Conservation (phyloP, 1,140 invertebrate genomes). For the Thalassaphorura encarpata region DNA sequence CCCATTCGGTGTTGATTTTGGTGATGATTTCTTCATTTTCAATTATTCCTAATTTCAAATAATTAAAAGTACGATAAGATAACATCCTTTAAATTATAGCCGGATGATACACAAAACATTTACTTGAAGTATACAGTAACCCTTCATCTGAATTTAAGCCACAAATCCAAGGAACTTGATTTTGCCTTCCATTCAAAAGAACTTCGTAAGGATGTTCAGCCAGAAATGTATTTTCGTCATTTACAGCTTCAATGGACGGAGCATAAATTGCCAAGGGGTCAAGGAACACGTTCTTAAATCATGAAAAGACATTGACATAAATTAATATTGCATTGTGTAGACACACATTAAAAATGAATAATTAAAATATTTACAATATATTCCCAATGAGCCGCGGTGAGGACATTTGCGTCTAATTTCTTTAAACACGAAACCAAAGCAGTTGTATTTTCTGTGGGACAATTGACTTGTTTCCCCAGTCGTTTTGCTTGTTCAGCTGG, state of each 20-base stretch:
- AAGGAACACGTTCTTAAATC: conserved; percentile 2
- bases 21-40: conserved; percentile 5
- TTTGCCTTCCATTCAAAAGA: conserved; percentile 14
- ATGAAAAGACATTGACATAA: neutral
- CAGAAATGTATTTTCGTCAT: conserved; percentile 18
- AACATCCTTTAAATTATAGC: neutral
- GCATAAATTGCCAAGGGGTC: conserved; percentile 10
- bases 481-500: conserved; percentile 32
- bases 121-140: conserved; percentile 2
- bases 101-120: neutral
- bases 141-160: conserved; percentile 27
- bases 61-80: neutral
- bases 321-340: neutral
- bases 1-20: neutral
- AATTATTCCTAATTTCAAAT: conserved; percentile 6
- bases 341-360: neutral
- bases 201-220: conserved; percentile 17
- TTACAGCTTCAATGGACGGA: conserved; percentile 14
- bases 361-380: conserved; percentile 34
- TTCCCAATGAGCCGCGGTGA: conserved; percentile 37
- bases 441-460: conserved; percentile 17
- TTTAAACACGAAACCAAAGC: conserved; percentile 26
- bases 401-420: conserved; percentile 41
- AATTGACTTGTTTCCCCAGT: conserved; percentile 38
- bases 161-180: conserved; percentile 26